phyloP scores from a whole-genome alignment of 53 echinoderm and acorn worm genomes.

The Henricia sp. region DNA sequence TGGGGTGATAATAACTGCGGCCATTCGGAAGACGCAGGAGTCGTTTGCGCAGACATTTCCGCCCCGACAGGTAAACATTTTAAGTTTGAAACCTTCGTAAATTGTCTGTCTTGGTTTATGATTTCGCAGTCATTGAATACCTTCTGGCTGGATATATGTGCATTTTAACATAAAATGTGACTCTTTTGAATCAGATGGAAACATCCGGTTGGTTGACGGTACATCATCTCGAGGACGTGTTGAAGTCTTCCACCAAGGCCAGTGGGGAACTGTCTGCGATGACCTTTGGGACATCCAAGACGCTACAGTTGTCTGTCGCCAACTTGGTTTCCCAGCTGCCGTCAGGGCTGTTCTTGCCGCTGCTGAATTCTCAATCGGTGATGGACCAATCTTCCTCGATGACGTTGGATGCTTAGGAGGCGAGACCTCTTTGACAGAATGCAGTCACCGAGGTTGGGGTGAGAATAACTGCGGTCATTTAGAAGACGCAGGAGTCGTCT shows the following conservation, averaged over 20 bases:
- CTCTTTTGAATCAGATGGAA: neutral
- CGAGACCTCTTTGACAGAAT: neutral
- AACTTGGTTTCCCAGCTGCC: constrained; percentile 14
- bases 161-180: too few relatives aligned
- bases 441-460: neutral
- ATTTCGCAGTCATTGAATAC: too few relatives aligned
- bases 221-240: constrained; percentile 1
- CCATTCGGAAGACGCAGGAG: too few relatives aligned
- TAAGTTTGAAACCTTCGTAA: too few relatives aligned
- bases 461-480: neutral
- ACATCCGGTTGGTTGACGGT: constrained; percentile 1
- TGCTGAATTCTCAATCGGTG: neutral
- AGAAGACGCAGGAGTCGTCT: constrained; percentile 24
- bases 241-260: constrained; percentile 14
- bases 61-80: too few relatives aligned
- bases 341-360: neutral
- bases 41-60: too few relatives aligned
- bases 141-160: too few relatives aligned
- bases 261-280: constrained; percentile 29
- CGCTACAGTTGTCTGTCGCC: too few relatives aligned
- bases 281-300: constrained; percentile 13
- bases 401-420: constrained; percentile 2
- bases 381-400: neutral
- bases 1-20: too few relatives aligned
- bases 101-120: too few relatives aligned